Evolutionary conservation across 1,140 invertebrate genomes (phyloP), one percentile per base, ranked within the genome.

Genomic region (Condylostylus longicornis): DNA sequence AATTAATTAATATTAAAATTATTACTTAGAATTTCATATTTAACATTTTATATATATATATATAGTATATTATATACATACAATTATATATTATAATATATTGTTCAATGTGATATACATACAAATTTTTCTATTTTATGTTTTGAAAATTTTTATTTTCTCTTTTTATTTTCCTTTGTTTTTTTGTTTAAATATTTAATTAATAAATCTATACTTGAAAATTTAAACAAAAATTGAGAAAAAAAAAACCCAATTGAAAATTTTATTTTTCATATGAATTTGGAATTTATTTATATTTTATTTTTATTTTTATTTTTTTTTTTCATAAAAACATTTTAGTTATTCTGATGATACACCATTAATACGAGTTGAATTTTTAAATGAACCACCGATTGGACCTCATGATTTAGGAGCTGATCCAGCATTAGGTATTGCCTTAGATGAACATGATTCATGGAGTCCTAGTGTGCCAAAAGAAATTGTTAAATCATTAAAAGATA

Each of bases 401-500:
- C 64, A 66, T 21, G 75, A 77, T 50, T 64, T 86, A 10, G 77
- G 76, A 9, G 74, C 82, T 2, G 87, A 94, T 55, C 75, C 82
- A 1, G 68, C 75, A 18, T 61, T 91, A 18, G 79, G 81, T 2
- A 61, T 94, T 13, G 74, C 76, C 2, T 74, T 80, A 27, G 72
- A 77, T 12, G 89, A 96, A 54, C 77, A 82, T 0, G 89, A 94
- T 54, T 84, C 84, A 0, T 96, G 89, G 90, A 85, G 81, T 18
- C 77, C 82, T 1, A 78, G 82, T 19, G 83, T 90, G 22, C 83
- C 87, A 10, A 85, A 85, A 48, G 87, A 88, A 57, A 62, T 83
- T 3, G 68, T 86, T 2, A 75, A 85, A 49, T 78, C 74, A 44
- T 62, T 88, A 0, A 81, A 76, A 42, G 74, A 83, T 37, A 81